Evolutionary conservation across 2,797 vertebrate genomes (phyloP), one percentile per base, ranked within the genome.

Genomic region (Enteromius anoplus): DNA sequence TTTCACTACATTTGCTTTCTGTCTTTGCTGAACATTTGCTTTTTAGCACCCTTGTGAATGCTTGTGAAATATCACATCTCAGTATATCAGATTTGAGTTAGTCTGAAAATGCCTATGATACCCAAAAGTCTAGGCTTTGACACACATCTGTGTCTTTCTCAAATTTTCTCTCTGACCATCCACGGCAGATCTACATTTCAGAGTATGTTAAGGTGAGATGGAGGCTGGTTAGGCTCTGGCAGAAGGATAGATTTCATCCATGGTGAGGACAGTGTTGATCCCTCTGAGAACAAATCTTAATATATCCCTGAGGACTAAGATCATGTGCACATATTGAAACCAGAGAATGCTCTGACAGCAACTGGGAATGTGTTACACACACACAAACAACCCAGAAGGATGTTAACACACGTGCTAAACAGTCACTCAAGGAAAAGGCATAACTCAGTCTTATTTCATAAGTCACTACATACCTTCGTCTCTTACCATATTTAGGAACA

Each of bases 271-370:
- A 85, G 85, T 60, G 82, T 81, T 89, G 47, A 82, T 82, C 88
- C 88, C 89, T 90, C 87, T 85, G 87, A 93, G 91, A 92, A 88
- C 91, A 90, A 89, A 92, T 92, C 91, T 92, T 92, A 90, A 93
- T 92, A 94, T 94, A 93, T 92, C 92, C 88, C 90, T 83, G 88
- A 91, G 91, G 91, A 90, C 85, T 88, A 89, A 86, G 91, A 90
- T 92, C 91, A 91, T 87, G 65, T 83, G 75, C 37, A 70, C 42
- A 77, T 88, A 86, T 5, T 75, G 92, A 92, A 95, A 95, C 21
- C 72, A 88, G 90, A 93, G 92, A 92, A 87, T 89, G 87, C 34
- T 29, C 84, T 89, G 88, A 91, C 92, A 89, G 89, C 92, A 92
- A 93, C 93, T 85, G 89, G 88, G 89, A 88, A 89, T 84, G 79